These are phyloP conservation scores for Neomorphus geoffroyi DNA, from an alignment of 2,797 vertebrate genomes.

Conservation along the genomic window DNA sequence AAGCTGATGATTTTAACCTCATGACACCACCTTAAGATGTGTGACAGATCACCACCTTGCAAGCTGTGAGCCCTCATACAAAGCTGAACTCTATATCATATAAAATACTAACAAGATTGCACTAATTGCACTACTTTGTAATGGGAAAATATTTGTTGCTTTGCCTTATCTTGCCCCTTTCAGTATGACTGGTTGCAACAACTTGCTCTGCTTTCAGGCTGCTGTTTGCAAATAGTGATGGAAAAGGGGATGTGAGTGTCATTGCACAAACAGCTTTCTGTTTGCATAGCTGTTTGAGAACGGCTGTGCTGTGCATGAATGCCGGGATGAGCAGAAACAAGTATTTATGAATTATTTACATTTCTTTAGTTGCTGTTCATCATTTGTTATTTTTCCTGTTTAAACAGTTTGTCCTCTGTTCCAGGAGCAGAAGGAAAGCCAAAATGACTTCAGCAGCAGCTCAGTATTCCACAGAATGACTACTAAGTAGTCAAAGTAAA, in stretches of 20 bases:
- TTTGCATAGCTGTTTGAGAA: neutral
- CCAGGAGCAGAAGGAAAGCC: constrained; percentile 10
- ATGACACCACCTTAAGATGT: neutral
- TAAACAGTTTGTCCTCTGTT: constrained; percentile 44
- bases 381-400: constrained; percentile 25
- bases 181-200: neutral
- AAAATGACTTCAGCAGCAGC: constrained; percentile 23
- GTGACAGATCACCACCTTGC: neutral
- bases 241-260: neutral
- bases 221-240: neutral
- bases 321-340: neutral
- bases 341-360: constrained; percentile 35
- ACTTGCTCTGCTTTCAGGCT: neutral
- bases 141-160: neutral
- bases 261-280: neutral
- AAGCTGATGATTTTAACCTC: neutral
- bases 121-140: neutral
- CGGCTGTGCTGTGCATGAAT: neutral
- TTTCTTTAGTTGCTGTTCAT: constrained; percentile 8
- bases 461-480: constrained; percentile 27
- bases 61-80: neutral
- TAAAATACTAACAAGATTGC: neutral
- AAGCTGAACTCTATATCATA: neutral
- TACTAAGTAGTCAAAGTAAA: constrained; percentile 43
- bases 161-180: neutral